Base-by-base conservation (phyloP, 2,888 invertebrate species). In the Synergus japonicus region DNA sequence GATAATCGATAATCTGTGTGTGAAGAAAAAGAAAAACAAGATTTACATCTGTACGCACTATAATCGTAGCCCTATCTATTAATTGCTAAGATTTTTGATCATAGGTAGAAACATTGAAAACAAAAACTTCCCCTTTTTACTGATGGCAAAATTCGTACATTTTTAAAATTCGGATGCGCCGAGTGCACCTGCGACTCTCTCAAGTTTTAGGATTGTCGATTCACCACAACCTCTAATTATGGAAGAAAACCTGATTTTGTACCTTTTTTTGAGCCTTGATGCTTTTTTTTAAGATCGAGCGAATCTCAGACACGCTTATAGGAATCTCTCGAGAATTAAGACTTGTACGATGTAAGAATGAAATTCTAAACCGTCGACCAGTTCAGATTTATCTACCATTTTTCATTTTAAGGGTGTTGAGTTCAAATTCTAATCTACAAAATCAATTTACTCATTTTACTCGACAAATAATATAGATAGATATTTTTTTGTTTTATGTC, bases 31-130 rank as follows among this genome's bases (percentile, higher is more conserved):
- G n/a, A n/a, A 29, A 29, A 81, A 83, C 78, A 82, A 87, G 82
- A 84, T 84, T 88, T 86, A 86, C 86, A 88, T 86, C 83, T 86
- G 86, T 87, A 87, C 83, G 85, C 85, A 86, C 82, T 84, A 83
- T 84, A 85, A 86, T 86, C 85, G 85, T 88, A 86, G 84, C 64
- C 83, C 86, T 87, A 84, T 65, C 86, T 85, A 87, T 86, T 83
- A 86, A 86, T 83, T 83, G 84, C 83, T 84, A 85, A 85, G 79
- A 79, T 84, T 84, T 83, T 78, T 54, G 54, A 73, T 73, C 73
- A n/a, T 54, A 54, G 49, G n/a, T 73, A 73, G 73, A 73, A 73
- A 29, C 37, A 9, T 73, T 73, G n/a, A 73, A 73, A 73, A 49
- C 54, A 4, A 49, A 54, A 22, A 66, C 13, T 43, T 66, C 65